Conservation (phyloP, 2,113 vertebrate species). For the Casuarius casuarius region DNA sequence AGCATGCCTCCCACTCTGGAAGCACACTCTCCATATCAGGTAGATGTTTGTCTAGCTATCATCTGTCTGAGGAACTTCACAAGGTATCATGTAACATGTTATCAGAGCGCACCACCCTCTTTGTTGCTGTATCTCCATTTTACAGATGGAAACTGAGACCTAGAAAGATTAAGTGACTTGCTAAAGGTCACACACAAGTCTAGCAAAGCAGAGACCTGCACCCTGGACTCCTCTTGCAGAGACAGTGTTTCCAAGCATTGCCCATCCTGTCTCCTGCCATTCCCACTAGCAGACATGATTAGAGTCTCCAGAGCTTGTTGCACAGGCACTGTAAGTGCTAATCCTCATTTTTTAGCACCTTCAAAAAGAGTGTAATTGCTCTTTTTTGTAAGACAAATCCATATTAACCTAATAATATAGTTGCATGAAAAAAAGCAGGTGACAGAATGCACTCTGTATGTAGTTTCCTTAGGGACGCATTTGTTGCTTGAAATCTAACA, state of each 20-base stretch:
- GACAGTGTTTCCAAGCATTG: slow-evolving; percentile 33
- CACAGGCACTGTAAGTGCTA: background rate
- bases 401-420: background rate
- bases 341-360: background rate
- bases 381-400: background rate
- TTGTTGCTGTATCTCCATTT: slow-evolving; percentile 41
- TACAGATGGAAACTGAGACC: slow-evolving; percentile 46
- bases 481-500: background rate
- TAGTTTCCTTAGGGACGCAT: background rate
- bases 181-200: slow-evolving; percentile 60
- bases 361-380: background rate
- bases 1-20: background rate
- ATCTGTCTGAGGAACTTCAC: slow-evolving; percentile 60
- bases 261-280: background rate
- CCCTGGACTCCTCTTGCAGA: slow-evolving; percentile 19
- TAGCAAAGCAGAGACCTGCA: background rate
- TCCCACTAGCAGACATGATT: background rate
- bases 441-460: background rate
- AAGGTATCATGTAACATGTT: slow-evolving; percentile 57
- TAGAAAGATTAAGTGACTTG: slow-evolving; percentile 63
- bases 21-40: slow-evolving; percentile 13
- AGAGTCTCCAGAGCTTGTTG: background rate
- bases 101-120: slow-evolving; percentile 51
- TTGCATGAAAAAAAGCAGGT: background rate
- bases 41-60: slow-evolving; percentile 66